Base-by-base conservation (phyloP, 2,888 invertebrate species). In the Tachina fera region DNA sequence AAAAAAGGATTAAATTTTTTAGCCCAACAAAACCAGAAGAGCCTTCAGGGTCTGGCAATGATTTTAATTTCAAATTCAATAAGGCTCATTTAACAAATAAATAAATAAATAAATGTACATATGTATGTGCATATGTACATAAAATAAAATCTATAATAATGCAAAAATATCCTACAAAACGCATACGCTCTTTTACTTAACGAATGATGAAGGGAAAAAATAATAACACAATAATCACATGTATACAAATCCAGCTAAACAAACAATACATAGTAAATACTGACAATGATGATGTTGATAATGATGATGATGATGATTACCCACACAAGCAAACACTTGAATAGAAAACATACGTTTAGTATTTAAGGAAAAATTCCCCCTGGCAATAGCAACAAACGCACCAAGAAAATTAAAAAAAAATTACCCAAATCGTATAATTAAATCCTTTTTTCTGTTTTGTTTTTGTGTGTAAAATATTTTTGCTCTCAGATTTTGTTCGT, bases 391-490 rank as follows among this genome's bases (percentile, higher is more conserved):
- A 31, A 31, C 31, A 6, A 31, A 31, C 58, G 56, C 13, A 68
- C 47, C 5, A 53, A 60, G 45, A 63, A 31, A 88, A 87, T 1
- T 47, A 65, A n/a, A 45, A 47, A 45, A 10, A 31, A 79, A 77
- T 90, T 90, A 90, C 90, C 89, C 88, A 90, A 88, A 90, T 88
- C 90, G 90, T 90, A 91, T 91, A 91, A 91, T 91, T 91, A 91
- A 91, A 91, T 91, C 91, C 91, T 91, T 91, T 91, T 63, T 60
- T 9, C 13, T 41, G 16, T 41, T 58, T 45, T 63, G 16, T 22
- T 65, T 53, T 49, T n/a, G 8, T 51, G n/a, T n/a, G 31, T 49
- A n/a, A 19, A 43, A 31, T 31, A 31, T 3, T 31, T 63, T 47
- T 9, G 19, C 14, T 68, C 8, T 31, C 31, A 77, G 41, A 77